Percentiles rank a stretch among this genome's conserved stretches.
Evolutionary conservation across 2,797 vertebrate species (phyloP).

Genomic region (Hippocampus kuda): DNA sequence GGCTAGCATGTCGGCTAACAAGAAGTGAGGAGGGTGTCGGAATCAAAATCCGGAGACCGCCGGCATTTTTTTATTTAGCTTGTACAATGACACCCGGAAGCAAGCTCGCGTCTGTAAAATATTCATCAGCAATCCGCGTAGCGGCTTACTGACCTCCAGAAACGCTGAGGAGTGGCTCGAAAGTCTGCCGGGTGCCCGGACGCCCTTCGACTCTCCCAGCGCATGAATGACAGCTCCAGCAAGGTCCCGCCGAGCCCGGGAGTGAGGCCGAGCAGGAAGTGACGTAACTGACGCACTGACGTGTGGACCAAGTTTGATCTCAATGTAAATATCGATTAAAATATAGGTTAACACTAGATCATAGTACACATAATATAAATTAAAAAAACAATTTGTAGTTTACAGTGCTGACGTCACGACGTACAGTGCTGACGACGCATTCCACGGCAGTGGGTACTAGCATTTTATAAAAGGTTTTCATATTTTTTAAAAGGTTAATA

Average conservation of each 20-base stretch:
- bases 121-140: not conserved
- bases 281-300: not conserved
- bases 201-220: constrained; percentile 56
- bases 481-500: no score
- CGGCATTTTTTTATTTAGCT: not conserved
- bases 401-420: no score
- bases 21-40: not conserved
- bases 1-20: not conserved
- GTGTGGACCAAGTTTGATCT: no score
- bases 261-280: constrained; percentile 13
- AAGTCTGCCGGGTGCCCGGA: constrained; percentile 27
- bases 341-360: no score
- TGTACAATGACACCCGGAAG: not conserved
- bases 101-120: not conserved
- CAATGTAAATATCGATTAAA: no score
- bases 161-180: constrained; percentile 19
- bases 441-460: no score
- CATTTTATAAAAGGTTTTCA: no score
- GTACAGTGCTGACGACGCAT: no score
- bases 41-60: not conserved
- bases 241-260: constrained; percentile 5
- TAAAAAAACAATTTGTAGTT: no score
- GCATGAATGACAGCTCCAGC: constrained; percentile 39
- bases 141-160: constrained; percentile 28
- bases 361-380: no score